These are phyloP conservation scores for Cataglyphis altisquamis DNA, from an alignment of 2,888 invertebrate genomes.

Conservation along the genomic window DNA sequence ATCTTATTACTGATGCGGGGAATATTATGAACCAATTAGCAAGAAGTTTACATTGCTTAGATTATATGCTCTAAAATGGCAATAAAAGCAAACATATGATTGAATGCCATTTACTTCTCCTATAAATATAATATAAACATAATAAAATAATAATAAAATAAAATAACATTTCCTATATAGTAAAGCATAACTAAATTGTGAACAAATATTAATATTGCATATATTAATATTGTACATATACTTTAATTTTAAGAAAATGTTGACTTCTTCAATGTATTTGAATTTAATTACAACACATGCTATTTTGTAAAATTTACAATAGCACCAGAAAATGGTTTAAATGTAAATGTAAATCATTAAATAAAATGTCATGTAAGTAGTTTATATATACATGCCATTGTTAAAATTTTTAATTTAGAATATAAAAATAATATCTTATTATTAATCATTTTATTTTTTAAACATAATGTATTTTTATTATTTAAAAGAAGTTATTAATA, in stretches of 20 bases:
- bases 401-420: background rate
- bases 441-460: background rate
- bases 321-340: background rate
- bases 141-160: background rate
- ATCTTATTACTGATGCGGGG: conserved; percentile 19
- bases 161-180: background rate
- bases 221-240: no score
- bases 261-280: background rate
- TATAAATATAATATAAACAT: background rate
- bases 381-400: background rate
- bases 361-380: background rate
- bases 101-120: background rate
- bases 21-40: conserved; percentile 34
- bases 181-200: background rate
- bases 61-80: conserved; percentile 3
- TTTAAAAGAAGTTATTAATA: background rate
- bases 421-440: background rate
- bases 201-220: background rate
- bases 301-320: background rate
- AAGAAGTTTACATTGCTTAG: conserved; percentile 9
- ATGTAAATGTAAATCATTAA: background rate
- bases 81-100: conserved; percentile 2
- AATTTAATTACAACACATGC: background rate
- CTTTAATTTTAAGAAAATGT: background rate
- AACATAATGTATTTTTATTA: background rate